A percentile compares a stretch with the other conserved stretches of the same genome.
Conservation (phyloP, 2,888 invertebrate genomes). For the Trimorus sp. region DNA sequence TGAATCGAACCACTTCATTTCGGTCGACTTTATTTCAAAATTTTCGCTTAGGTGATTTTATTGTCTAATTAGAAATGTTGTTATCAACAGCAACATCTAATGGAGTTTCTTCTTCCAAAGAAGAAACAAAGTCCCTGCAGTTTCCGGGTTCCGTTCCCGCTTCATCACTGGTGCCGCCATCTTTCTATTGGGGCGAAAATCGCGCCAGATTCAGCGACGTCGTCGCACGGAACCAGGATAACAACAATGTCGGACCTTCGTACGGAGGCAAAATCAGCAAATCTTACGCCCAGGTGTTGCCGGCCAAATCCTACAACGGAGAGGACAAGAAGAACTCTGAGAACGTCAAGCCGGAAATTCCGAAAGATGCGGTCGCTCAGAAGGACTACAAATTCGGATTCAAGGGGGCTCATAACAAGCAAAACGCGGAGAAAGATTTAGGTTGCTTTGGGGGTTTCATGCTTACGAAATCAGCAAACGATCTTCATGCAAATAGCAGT, state of each 20-base stretch:
- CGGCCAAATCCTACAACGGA: slow-evolving; percentile 27
- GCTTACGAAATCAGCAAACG: slow-evolving; percentile 65
- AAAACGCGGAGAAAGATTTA: slow-evolving; percentile 64
- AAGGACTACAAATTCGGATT: slow-evolving; percentile 56
- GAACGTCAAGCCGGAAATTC: slow-evolving; percentile 41
- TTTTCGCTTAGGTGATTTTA: too few species aligned
- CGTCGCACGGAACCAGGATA: slow-evolving; percentile 83
- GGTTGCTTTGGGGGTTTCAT: slow-evolving; percentile 61
- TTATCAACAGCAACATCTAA: slow-evolving; percentile 66
- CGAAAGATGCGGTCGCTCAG: slow-evolving; percentile 49
- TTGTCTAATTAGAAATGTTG: too few species aligned
- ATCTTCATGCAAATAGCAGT: slow-evolving; percentile 75
- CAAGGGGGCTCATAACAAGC: slow-evolving; percentile 29
- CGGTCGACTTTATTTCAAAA: too few species aligned
- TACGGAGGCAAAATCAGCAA: slow-evolving; percentile 69
- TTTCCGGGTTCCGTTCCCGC: slow-evolving; percentile 64
- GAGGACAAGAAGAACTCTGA: slow-evolving; percentile 62
- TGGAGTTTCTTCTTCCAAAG: slow-evolving; percentile 68
- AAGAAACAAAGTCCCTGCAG: slow-evolving; percentile 67
- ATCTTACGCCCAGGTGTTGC: slow-evolving; percentile 59
- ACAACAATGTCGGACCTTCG: slow-evolving; percentile 68
- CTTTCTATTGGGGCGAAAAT: slow-evolving; percentile 83
- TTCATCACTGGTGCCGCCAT: slow-evolving; percentile 77
- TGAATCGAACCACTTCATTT: too few species aligned
- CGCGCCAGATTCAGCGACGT: slow-evolving; percentile 85